These are phyloP conservation scores for Holacanthus passer DNA, from an alignment of 2,113 vertebrate genomes.

Conservation along the genomic window DNA sequence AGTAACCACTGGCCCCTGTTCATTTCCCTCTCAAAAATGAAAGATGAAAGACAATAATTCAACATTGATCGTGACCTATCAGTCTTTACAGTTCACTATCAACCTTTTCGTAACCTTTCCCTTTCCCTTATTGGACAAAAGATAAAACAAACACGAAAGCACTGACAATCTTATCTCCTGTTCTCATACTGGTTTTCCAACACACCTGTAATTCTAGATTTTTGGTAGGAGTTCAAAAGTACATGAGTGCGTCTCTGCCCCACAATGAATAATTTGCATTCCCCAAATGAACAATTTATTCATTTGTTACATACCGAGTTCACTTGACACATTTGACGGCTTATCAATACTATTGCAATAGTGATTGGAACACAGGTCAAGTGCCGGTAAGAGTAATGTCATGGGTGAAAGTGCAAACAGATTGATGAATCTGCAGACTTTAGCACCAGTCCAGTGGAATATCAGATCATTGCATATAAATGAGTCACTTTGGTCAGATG, in stretches of 20 bases:
- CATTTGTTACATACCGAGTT: neutral
- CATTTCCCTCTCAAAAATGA: constrained; percentile 12
- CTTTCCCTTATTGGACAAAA: neutral
- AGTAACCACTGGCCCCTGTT: neutral
- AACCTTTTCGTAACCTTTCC: neutral
- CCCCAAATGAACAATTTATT: neutral
- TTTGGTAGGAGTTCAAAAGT: neutral
- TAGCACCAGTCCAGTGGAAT: constrained; percentile 16
- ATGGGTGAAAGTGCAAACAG: constrained; percentile 55
- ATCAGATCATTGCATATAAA: constrained; percentile 20
- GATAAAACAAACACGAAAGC: neutral
- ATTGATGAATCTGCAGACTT: constrained; percentile 40
- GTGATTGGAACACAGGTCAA: neutral
- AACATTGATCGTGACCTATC: too few species aligned
- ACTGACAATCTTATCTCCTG: constrained; percentile 15
- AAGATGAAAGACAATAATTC: too few species aligned
- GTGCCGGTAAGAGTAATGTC: neutral
- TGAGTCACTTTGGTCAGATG: constrained; percentile 4
- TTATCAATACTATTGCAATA: neutral
- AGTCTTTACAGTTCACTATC: neutral
- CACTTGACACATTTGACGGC: neutral
- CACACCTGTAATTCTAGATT: neutral
- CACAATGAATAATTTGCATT: neutral
- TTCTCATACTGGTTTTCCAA: neutral
- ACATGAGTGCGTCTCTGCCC: neutral